Evolutionary conservation across 2,113 vertebrate genomes (phyloP).

Genomic region (Aegotheles bennettii): DNA sequence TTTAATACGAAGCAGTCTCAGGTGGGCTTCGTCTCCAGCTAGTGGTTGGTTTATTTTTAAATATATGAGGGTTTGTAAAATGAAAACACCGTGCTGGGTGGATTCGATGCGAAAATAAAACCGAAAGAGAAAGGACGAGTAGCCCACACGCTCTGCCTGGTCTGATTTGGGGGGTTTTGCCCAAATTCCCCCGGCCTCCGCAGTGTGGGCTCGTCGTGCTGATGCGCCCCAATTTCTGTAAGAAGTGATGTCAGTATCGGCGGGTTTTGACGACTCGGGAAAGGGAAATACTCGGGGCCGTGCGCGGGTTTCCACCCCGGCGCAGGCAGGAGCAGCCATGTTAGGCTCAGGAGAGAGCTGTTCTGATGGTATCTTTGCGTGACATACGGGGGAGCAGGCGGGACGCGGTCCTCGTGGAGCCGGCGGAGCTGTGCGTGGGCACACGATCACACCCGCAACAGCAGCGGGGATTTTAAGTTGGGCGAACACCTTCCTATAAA

Average conservation of each 20-base stretch:
- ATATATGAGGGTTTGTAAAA: background rate
- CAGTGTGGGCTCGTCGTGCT: background rate
- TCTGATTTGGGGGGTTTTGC: background rate
- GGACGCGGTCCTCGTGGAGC: background rate
- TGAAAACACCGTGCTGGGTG: background rate
- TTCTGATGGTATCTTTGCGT: background rate
- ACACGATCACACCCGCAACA: background rate
- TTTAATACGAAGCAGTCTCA: background rate
- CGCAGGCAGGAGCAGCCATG: constrained; percentile 17
- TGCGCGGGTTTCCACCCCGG: background rate
- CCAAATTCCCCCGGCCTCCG: background rate
- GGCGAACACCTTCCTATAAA: background rate
- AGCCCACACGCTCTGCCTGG: background rate
- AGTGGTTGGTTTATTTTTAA: background rate
- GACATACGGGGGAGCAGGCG: background rate
- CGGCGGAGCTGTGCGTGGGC: background rate
- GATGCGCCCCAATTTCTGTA: background rate
- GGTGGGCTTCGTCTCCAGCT: background rate
- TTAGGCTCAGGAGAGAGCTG: background rate
- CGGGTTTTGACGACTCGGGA: background rate
- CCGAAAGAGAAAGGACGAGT: background rate
- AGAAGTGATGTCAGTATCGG: background rate
- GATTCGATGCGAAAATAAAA: background rate
- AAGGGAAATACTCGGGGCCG: background rate
- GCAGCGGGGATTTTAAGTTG: background rate